Evolutionary conservation across 2,113 vertebrate genomes (phyloP).

Genomic region (Bubo bubo): DNA sequence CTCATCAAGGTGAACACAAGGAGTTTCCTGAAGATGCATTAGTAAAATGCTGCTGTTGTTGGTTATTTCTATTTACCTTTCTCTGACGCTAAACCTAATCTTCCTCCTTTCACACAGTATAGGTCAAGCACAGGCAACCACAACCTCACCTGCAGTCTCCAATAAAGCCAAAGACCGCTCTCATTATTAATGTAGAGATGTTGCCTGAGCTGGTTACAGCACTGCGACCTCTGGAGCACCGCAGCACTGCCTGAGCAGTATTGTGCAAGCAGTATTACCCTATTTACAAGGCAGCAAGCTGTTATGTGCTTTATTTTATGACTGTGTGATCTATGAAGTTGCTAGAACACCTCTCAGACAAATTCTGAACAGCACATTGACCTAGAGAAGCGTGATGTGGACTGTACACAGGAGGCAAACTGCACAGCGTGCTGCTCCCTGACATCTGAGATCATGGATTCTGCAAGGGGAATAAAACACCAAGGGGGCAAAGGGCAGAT

Average conservation of each 20-base stretch:
- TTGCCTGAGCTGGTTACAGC: not conserved
- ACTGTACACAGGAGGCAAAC: not conserved
- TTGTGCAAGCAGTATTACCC: not conserved
- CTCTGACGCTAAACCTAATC: not conserved
- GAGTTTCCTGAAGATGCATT: not conserved
- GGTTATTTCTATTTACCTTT: not conserved
- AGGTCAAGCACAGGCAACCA: not conserved
- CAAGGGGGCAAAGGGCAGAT: not conserved
- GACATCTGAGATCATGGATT: not conserved
- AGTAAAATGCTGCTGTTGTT: not conserved
- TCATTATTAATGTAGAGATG: not conserved
- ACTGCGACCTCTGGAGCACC: not conserved
- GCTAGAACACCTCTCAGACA: not conserved
- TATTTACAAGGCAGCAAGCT: not conserved
- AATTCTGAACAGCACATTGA: not conserved
- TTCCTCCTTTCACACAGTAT: not conserved
- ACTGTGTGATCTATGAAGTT: not conserved
- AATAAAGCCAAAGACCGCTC: not conserved
- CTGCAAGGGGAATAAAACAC: not conserved
- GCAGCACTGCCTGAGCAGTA: not conserved
- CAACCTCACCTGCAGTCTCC: not conserved
- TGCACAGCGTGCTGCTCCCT: not conserved
- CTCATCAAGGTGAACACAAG: not conserved
- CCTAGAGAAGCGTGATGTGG: not conserved
- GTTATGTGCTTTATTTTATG: not conserved